These are phyloP conservation scores for Lonchura striata DNA, from an alignment of 2,113 vertebrate species.

Conservation along the genomic window DNA sequence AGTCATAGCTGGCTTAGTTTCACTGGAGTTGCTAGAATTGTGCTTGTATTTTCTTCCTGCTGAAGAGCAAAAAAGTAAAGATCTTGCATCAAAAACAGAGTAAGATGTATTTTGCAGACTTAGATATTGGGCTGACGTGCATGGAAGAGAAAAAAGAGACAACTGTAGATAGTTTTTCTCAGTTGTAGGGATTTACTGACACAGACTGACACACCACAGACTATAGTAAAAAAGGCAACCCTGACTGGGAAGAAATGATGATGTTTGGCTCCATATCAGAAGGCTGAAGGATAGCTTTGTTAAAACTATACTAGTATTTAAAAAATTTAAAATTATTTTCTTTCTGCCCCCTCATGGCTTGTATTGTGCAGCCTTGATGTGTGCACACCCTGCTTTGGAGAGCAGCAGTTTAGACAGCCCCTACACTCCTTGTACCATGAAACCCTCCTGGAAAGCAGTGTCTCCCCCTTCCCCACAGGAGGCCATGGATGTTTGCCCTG, in stretches of 20 bases:
- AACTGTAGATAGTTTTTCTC: neutral
- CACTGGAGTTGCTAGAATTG: neutral
- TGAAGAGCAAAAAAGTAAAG: neutral
- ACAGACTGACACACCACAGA: neutral
- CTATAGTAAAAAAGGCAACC: too few relatives aligned
- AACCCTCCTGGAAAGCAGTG: neutral
- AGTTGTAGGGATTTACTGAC: neutral
- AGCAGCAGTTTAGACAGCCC: neutral
- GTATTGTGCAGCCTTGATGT: neutral
- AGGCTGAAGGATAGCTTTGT: too few relatives aligned
- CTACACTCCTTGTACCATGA: neutral
- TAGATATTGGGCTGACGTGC: neutral
- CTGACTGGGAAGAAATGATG: too few relatives aligned
- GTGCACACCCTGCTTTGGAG: neutral
- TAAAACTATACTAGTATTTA: too few relatives aligned
- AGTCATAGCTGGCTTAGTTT: neutral
- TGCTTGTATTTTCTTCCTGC: neutral
- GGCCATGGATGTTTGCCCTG: neutral
- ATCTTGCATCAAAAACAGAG: neutral
- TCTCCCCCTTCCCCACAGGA: neutral
- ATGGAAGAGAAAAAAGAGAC: neutral
- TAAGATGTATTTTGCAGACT: neutral
- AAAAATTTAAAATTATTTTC: accelerated
- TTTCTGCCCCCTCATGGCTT: neutral
- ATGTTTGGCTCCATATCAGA: too few relatives aligned